phyloP scores from a whole-genome alignment of 1,140 invertebrate species.

The Anastrepha ludens region DNA sequence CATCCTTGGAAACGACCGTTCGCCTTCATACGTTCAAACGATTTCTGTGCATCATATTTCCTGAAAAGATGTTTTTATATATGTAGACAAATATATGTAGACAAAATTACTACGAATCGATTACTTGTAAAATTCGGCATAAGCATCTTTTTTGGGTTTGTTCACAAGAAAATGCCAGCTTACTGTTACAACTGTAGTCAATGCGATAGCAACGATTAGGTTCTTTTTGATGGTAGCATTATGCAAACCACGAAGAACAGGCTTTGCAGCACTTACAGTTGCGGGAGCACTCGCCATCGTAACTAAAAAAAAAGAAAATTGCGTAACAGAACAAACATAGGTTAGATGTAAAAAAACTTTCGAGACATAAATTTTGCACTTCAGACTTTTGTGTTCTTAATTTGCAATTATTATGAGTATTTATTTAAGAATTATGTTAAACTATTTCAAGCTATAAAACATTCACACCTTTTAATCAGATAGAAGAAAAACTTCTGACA shows the following conservation, averaged over 20 bases:
- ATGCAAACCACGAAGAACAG: conserved; percentile 71
- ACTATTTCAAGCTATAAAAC: no score
- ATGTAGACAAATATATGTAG: background rate
- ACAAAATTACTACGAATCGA: conserved; percentile 1
- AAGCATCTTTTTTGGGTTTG: conserved; percentile 75
- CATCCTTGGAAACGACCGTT: conserved; percentile 75
- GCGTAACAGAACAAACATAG: background rate
- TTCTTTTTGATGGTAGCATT: conserved; percentile 73
- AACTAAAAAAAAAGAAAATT: background rate
- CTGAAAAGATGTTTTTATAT: conserved; percentile 65
- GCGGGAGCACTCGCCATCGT: conserved; percentile 67
- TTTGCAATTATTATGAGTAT: no score
- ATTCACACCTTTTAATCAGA: no score
- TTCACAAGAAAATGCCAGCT: conserved; percentile 69
- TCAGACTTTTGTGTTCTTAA: no score
- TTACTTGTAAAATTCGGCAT: conserved; percentile 79
- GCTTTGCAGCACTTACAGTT: conserved; percentile 65
- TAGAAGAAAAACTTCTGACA: no score
- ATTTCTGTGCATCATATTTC: conserved; percentile 76
- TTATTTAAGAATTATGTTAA: no score
- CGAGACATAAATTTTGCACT: no score
- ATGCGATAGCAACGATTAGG: conserved; percentile 66
- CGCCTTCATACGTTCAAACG: conserved; percentile 77
- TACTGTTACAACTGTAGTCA: conserved; percentile 66
- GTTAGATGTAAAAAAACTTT: no score